Evolutionary conservation across 2,797 vertebrate genomes (phyloP), one percentile per base, ranked within the genome.

Genomic region (Gambelia wislizenii): DNA sequence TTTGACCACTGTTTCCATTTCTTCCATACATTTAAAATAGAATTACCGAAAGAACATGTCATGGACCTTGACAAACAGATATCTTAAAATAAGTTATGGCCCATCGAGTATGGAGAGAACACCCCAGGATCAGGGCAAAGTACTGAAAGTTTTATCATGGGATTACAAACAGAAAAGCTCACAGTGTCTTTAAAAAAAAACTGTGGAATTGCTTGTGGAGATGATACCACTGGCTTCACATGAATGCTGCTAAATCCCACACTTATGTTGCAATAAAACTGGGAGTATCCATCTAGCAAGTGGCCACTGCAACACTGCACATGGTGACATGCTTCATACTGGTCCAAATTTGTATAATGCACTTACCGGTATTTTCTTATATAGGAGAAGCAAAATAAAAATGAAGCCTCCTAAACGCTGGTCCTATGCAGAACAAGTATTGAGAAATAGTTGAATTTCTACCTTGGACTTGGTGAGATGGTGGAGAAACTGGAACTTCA

Each of bases 401-500:
- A 52, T 52, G 13, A 25, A 70, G 12, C 10, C 3, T 2, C 16
- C 42, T 44, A 22, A 44, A 75, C 36, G n/a, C 33, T 54, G 30
- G 27, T 33, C 27, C 25, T 22, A 36, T 54, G 18, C n/a, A 64
- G 70, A 47, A 36, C 30, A 49, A 36, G n/a, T 49, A 49, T 61
- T 78, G 18, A 54, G n/a, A 36, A 72, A n/a, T 0, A 0, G n/a
- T 25, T 30, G 20, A 30, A 49, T 42, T 90, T 80, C 79, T 96
- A 97, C 96, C 96, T 97, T 95, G n/a, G 96, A 96, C 83, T 95
- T 95, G 30, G 87, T 36, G 87, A 97, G 94, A 2, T 93, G 95
- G 82, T 95, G 95, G 64, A 97, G 91, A 95, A 97, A 97, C 72
- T 94, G 94, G 87, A 92, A 97, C 87, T 92, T 95, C 36, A 89